Evolutionary conservation across 2,113 vertebrate genomes (phyloP).

Genomic region (Aspiorhynchus laticeps): DNA sequence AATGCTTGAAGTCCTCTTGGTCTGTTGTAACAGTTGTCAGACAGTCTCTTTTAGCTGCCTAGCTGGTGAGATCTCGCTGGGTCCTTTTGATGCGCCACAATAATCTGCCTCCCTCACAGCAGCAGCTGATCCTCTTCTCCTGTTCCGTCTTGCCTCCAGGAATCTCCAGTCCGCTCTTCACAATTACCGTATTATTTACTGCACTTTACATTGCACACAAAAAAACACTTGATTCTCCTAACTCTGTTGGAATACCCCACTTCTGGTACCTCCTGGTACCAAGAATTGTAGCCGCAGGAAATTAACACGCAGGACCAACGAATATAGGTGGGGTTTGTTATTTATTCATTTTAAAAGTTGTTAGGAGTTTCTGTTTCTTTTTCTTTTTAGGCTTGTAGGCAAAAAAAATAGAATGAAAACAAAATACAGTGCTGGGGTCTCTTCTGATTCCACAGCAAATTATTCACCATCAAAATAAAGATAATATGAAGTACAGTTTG

Average conservation of each 20-base stretch:
- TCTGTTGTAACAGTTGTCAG: neutral
- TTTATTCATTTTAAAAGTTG: too few relatives aligned
- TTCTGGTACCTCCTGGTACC: too few relatives aligned
- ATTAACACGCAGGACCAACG: too few relatives aligned
- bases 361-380: too few relatives aligned
- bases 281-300: too few relatives aligned
- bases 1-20: neutral
- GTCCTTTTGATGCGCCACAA: neutral
- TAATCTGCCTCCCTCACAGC: neutral
- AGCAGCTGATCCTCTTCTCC: neutral
- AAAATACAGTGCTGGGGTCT: too few relatives aligned
- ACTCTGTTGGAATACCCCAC: neutral
- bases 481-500: neutral
- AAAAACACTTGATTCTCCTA: neutral
- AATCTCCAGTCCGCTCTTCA: neutral
- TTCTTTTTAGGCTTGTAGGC: too few relatives aligned
- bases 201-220: neutral
- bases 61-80: neutral
- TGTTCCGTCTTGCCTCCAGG: neutral
- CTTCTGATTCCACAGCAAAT: neutral
- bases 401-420: too few relatives aligned
- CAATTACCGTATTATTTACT: neutral
- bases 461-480: neutral
- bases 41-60: too few relatives aligned
- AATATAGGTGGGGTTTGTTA: too few relatives aligned